Evolutionary conservation across 2,113 vertebrate genomes (phyloP), one percentile per base, ranked within the genome.

Genomic region (Festucalex cinctus): DNA sequence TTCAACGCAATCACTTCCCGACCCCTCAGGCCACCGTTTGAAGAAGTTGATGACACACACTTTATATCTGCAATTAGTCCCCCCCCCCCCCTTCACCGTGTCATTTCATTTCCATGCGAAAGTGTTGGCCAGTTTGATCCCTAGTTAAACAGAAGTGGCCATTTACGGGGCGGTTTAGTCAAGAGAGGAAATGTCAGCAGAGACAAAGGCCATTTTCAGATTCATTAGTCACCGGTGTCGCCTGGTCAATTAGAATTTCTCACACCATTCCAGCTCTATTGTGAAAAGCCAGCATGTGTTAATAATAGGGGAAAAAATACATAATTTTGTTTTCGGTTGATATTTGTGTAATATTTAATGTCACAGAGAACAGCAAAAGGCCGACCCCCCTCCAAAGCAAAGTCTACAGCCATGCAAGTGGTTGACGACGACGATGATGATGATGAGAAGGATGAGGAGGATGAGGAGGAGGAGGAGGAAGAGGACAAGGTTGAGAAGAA

Each of bases 1-100:
- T 75, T 73, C 32, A 54, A 56, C 80, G 59, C 26, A 57, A 54
- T 60, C 86, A 85, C 85, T 86, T 84, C 81, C 86, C 82, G 88
- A 90, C 90, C 78, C 53, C 51, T 66, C 71, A 67, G 86, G 73
- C 81, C 78, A 73, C 87, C 79, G 84, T 90, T 88, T 89, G 79
- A 83, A 77, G 78, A 78, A 93, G 91, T 91, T 92, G 93, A 93
- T 92, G 94, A 93, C 93, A 92, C 91, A 91, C 91, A 91, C 94
- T 93, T 85, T 75, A 68, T 65, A 74, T 79, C 81, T 86, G 80
- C 78, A 88, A 85, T 89, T 90, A 85, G 70, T 58, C 76, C 72
- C 74, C 79, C 68, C 71, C 76, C 79, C 70, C 66, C 74, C 81
- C 69, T 69, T 76, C 78, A 71, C 68, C 71, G 73, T 70, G 74